Conservation (phyloP, 2,797 vertebrate species). For the Micropoecilia bifurca region DNA sequence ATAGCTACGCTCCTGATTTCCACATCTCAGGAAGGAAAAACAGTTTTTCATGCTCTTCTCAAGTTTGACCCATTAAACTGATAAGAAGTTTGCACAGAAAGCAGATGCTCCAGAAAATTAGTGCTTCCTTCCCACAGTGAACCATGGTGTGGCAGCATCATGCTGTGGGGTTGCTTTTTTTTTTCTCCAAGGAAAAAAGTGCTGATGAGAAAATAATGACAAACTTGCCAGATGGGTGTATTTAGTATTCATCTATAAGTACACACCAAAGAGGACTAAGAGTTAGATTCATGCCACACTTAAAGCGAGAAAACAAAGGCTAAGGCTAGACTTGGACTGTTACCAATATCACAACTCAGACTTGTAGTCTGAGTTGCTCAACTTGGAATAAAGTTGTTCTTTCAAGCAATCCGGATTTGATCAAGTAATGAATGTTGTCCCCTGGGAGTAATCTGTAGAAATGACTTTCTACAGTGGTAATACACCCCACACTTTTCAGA, state of each 20-base stretch:
- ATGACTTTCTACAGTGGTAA: not conserved
- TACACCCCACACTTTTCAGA: not conserved
- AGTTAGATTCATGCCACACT: not conserved
- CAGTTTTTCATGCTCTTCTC: not conserved
- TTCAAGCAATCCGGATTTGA: not conserved
- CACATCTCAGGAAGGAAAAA: not conserved
- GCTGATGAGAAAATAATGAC: not conserved
- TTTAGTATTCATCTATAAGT: not conserved
- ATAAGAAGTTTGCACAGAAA: not conserved
- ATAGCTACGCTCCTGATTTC: not conserved
- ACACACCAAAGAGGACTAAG: not conserved
- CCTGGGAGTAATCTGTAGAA: not conserved
- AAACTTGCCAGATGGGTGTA: not conserved
- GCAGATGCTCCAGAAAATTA: not conserved
- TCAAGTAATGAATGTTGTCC: too few relatives aligned
- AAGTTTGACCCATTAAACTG: not conserved
- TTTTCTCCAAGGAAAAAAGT: not conserved
- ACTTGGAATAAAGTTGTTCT: not conserved
- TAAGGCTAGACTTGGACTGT: not conserved
- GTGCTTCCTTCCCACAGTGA: not conserved
- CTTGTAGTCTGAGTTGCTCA: too few relatives aligned
- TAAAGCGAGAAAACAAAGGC: not conserved
- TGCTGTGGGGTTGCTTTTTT: not conserved
- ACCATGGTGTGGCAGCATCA: not conserved
- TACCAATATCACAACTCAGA: not conserved